Evolutionary conservation across 2,888 invertebrate genomes (phyloP).

Genomic region (Nasonia oneida): DNA sequence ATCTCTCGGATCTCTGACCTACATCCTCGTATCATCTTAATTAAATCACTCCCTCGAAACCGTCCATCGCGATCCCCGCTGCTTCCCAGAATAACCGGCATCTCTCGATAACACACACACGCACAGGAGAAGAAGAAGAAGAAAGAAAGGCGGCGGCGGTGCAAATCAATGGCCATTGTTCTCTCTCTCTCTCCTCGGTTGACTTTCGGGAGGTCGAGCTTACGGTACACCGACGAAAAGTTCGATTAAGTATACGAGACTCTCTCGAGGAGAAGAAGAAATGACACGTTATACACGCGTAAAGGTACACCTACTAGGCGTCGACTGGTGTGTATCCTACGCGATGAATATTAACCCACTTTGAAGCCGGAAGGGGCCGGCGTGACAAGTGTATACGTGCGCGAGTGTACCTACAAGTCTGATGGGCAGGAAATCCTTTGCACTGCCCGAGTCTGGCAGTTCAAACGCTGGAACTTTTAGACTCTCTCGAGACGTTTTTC

Average conservation of each 20-base stretch:
- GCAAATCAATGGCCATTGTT: conserved; percentile 7
- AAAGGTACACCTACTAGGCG: background rate
- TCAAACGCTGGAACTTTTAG: background rate
- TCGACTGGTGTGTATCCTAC: background rate
- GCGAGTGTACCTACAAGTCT: background rate
- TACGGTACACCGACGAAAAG: conserved; percentile 1
- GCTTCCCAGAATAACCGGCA: conserved; percentile 3
- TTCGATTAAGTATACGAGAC: background rate
- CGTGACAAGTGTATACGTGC: conserved; percentile 29
- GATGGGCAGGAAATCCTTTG: conserved; percentile 35
- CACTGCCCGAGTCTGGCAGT: background rate
- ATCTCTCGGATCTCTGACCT: background rate
- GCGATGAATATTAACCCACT: conserved; percentile 53
- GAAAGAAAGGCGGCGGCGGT: background rate
- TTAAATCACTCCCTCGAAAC: background rate
- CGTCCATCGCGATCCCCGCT: background rate
- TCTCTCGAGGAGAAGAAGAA: background rate
- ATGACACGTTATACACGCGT: background rate
- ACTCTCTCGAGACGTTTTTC: background rate
- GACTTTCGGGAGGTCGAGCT: conserved; percentile 10
- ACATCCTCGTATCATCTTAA: conserved; percentile 1
- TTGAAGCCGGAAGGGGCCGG: conserved; percentile 19
- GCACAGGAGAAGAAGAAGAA: background rate
- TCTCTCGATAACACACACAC: background rate
- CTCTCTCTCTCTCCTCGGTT: background rate